Evolutionary conservation across 1,140 invertebrate species (phyloP).

Genomic region (Drosophila suzukii): DNA sequence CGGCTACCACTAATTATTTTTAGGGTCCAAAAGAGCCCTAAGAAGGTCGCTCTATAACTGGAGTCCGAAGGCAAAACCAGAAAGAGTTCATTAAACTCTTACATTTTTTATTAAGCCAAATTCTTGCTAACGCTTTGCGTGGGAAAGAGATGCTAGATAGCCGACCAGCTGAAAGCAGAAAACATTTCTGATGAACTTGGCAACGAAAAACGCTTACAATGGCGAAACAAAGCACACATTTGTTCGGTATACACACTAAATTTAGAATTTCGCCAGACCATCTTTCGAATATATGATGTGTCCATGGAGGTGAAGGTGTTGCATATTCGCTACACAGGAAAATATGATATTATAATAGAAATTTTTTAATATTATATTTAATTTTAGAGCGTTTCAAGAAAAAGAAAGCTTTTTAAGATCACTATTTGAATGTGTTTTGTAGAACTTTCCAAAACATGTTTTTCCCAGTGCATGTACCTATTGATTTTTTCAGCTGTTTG

Average conservation of each 20-base stretch:
- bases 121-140: slow-evolving; percentile 15
- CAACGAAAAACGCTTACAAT: slow-evolving; percentile 59
- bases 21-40: slow-evolving; percentile 3
- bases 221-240: slow-evolving; percentile 49
- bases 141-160: slow-evolving; percentile 8
- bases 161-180: slow-evolving; percentile 8
- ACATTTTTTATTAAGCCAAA: not conserved
- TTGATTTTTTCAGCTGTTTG: slow-evolving; percentile 40
- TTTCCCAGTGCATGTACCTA: not conserved
- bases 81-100: slow-evolving; percentile 36
- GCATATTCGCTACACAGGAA: slow-evolving; percentile 20
- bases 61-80: slow-evolving; percentile 3
- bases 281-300: slow-evolving; percentile 34
- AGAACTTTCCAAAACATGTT: not conserved
- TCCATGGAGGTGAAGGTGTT: slow-evolving; percentile 74
- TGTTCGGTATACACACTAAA: slow-evolving; percentile 47
- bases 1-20: slow-evolving; percentile 16
- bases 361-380: too few relatives aligned
- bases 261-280: slow-evolving; percentile 67
- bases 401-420: too few relatives aligned
- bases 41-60: slow-evolving; percentile 1
- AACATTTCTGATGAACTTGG: slow-evolving; percentile 65
- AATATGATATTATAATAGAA: not conserved
- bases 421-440: too few relatives aligned
- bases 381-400: too few relatives aligned